phyloP scores from a whole-genome alignment of 2,888 invertebrate genomes.

The Patella depressa region DNA sequence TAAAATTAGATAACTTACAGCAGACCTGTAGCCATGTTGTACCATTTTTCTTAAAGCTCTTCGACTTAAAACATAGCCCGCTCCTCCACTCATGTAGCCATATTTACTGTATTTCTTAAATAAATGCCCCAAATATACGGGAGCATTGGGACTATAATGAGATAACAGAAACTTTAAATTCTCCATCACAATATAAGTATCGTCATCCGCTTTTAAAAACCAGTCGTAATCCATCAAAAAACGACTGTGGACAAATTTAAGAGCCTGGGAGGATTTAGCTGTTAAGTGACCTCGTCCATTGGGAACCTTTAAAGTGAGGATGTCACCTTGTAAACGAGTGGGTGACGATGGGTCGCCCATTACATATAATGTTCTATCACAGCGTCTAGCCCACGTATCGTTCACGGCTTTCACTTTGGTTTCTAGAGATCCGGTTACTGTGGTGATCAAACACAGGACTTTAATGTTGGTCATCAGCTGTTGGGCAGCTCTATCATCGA shows the following conservation, averaged over 20 bases:
- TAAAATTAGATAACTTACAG: constrained; percentile 68
- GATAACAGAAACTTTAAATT: constrained; percentile 91
- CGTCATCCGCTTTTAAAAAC: constrained; percentile 98
- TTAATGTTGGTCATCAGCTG: constrained; percentile 77
- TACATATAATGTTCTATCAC: constrained; percentile 71
- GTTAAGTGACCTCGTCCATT: constrained; percentile 93
- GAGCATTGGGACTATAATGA: constrained; percentile 80
- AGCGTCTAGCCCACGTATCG: constrained; percentile 93
- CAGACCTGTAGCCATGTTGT: constrained; percentile 77
- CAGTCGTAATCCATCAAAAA: constrained; percentile 89
- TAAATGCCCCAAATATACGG: constrained; percentile 81
- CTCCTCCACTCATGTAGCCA: constrained; percentile 73
- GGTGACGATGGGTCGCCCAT: constrained; percentile 36
- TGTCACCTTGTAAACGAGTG: background rate
- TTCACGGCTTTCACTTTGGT: constrained; percentile 91
- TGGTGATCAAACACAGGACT: constrained; percentile 96
- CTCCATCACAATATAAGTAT: constrained; percentile 96
- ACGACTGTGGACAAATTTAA: constrained; percentile 86
- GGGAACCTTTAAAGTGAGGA: constrained; percentile 76
- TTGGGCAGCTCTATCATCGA: background rate
- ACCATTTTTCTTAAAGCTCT: constrained; percentile 84
- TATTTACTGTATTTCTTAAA: constrained; percentile 56
- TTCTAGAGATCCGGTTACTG: constrained; percentile 88
- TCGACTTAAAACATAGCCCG: constrained; percentile 85
- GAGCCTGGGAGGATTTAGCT: constrained; percentile 95